Evolutionary conservation across 2,888 invertebrate genomes (phyloP).

Genomic region (Malthinus flaveolus): DNA sequence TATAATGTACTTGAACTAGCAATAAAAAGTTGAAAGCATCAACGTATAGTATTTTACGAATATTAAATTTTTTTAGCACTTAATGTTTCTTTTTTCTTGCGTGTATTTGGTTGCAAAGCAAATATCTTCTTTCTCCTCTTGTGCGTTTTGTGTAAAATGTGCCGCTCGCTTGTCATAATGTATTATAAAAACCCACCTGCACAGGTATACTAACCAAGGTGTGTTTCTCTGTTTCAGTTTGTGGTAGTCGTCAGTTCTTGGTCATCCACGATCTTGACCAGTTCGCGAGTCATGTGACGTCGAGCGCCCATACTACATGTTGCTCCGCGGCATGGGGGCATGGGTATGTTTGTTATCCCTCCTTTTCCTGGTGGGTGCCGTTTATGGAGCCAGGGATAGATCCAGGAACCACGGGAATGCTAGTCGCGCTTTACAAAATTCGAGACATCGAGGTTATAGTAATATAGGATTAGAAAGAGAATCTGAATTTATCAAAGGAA

Average conservation of each 20-base stretch:
- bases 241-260: conserved; percentile 35
- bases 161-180: conserved; percentile 26
- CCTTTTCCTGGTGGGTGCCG: conserved; percentile 25
- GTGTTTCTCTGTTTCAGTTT: conserved; percentile 31
- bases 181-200: conserved; percentile 34
- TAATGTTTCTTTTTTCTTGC: background rate
- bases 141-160: conserved; percentile 5
- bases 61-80: no score
- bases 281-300: conserved; percentile 37
- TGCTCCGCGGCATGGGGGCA: conserved; percentile 38
- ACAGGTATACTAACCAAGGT: conserved; percentile 40
- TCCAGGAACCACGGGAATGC: conserved; percentile 19
- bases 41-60: no score
- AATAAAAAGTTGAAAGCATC: no score
- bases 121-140: no score
- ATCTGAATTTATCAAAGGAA: conserved; percentile 48
- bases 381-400: conserved; percentile 24
- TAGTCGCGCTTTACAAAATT: conserved; percentile 9
- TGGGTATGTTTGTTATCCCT: conserved; percentile 27
- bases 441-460: conserved; percentile 17
- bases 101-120: no score
- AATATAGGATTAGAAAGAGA: conserved; percentile 39
- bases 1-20: no score
- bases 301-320: conserved; percentile 32
- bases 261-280: conserved; percentile 32